Evolutionary conservation across 2,113 vertebrate species (phyloP).

Genomic region (Cichladusa arquata): DNA sequence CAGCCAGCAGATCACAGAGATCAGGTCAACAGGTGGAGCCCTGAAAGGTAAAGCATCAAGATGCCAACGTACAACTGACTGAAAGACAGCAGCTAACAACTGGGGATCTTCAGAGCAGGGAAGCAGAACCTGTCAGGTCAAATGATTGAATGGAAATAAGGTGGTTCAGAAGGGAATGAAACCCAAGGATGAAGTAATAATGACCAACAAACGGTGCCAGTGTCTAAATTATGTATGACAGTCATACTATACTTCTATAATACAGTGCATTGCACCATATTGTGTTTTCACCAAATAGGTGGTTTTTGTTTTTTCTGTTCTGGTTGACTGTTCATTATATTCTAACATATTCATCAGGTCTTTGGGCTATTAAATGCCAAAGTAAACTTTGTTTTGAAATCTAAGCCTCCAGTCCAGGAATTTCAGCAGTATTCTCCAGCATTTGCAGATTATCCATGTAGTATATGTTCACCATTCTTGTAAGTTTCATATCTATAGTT

Average conservation of each 20-base stretch:
- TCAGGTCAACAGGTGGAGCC: not conserved
- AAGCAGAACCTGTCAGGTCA: not conserved
- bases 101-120: not conserved
- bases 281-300: not conserved
- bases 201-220: not conserved
- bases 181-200: not conserved
- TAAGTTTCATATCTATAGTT: not conserved
- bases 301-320: not conserved
- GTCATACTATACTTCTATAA: not conserved
- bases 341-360: not conserved
- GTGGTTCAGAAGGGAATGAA: not conserved
- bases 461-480: not conserved
- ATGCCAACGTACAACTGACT: not conserved
- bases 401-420: not conserved
- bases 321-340: not conserved
- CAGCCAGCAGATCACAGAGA: not conserved
- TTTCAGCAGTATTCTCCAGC: not conserved
- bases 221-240: not conserved
- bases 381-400: not conserved
- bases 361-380: not conserved
- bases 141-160: not conserved
- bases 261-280: not conserved
- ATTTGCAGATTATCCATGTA: not conserved
- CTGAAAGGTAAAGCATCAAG: not conserved
- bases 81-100: not conserved